phyloP scores from a whole-genome alignment of 2,113 vertebrate species.

The human region GRCh38 chr2:65706501-65707000 shows the following conservation, averaged over 20 bases:
- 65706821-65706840: constrained; percentile 28
- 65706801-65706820: neutral
- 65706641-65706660: neutral
- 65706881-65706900: neutral
- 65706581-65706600: neutral
- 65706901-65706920: neutral
- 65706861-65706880: neutral
- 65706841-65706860: neutral
- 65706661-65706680: neutral
- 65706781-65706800: neutral
- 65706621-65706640: constrained; percentile 32
- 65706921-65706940: neutral
- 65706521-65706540: neutral
- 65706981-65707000: neutral
- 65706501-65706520: neutral
- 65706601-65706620: neutral
- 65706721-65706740: neutral
- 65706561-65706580: neutral
- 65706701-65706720: neutral
- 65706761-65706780: neutral
- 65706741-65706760: neutral
- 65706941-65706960: neutral
- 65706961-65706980: neutral
- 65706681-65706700: neutral
- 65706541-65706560: neutral